Evolutionary conservation across 2,888 invertebrate genomes (phyloP), one percentile per base, ranked within the genome.

Genomic region (Platycnemis pennipes): DNA sequence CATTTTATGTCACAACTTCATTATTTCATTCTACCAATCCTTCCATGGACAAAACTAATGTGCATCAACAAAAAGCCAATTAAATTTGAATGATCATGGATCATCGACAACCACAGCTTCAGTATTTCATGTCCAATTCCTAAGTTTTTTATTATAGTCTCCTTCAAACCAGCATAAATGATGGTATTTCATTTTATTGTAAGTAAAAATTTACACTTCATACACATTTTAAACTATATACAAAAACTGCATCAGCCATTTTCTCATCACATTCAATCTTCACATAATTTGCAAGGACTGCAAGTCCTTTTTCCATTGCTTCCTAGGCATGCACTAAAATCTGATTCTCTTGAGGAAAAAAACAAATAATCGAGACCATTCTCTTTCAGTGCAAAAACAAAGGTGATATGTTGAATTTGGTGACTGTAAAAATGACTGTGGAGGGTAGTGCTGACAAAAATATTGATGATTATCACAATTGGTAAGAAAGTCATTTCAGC

Each of bases 251-350:
- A 2, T 77, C 37, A 13, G 13, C 31, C 77, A 77, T 77, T 77
- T 77, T 37, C 77, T 77, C 77, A 77, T 77, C 77, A 77, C 77
- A 77, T 77, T 77, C 77, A 77, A 77, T 16, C 77, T 77, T 77
- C 16, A 77, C 31, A 77, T 37, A 8, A 77, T 77, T 77, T 77
- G 11, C 77, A 77, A 77, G 13, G 26, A 77, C 77, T 77, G 37
- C 77, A 77, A 37, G 31, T 77, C 37, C 26, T 37, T 37, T 77
- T 77, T 77, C 77, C 11, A 77, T 77, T 13, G 13, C 16, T 16
- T 37, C 37, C 8, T 37, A 77, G 37, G 31, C 37, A 77, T 77
- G 77, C 77, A 77, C 13, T 37, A 77, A 37, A 31, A 37, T 37
- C 11, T 37, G 31, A 77, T 77, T 37, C 16, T 37, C 77, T 77